phyloP scores from a whole-genome alignment of 2,113 vertebrate species.

The Calonectris borealis region DNA sequence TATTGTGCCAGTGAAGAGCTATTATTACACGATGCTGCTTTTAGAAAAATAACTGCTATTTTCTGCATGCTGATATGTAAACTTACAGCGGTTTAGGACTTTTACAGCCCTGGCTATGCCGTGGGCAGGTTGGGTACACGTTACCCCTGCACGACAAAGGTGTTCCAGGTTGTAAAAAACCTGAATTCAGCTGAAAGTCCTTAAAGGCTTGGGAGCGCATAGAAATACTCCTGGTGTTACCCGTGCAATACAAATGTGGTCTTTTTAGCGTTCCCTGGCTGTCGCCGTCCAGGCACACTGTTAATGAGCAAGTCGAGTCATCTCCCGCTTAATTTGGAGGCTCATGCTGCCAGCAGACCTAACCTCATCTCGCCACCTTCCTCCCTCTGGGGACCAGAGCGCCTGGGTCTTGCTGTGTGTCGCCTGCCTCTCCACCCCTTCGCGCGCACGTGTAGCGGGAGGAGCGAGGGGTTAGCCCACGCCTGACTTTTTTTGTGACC shows the following conservation, averaged over 20 bases:
- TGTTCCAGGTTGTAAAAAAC: neutral
- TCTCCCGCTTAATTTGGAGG: conserved; percentile 1
- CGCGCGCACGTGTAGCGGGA: neutral
- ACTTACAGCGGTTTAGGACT: neutral
- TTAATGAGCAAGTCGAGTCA: neutral
- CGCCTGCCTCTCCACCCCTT: neutral
- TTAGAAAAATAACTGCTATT: conserved; percentile 4
- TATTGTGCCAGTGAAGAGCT: conserved; percentile 23
- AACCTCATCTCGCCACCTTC: neutral
- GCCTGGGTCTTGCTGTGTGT: neutral
- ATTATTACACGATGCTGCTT: neutral
- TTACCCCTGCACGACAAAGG: neutral
- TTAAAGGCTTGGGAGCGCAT: neutral
- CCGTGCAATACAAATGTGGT: accelerated
- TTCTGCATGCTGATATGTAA: neutral
- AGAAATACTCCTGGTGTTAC: neutral
- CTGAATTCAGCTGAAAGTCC: neutral
- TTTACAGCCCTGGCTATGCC: neutral
- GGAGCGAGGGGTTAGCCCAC: neutral
- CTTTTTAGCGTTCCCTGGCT: neutral
- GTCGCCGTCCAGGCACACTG: neutral
- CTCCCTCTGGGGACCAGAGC: neutral
- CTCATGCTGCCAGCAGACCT: neutral
- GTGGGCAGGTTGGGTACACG: neutral
- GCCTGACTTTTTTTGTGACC: conserved; percentile 24